Conservation (phyloP, 35 echinoderm and acorn worm species). For the Stichopus chloronotus region DNA sequence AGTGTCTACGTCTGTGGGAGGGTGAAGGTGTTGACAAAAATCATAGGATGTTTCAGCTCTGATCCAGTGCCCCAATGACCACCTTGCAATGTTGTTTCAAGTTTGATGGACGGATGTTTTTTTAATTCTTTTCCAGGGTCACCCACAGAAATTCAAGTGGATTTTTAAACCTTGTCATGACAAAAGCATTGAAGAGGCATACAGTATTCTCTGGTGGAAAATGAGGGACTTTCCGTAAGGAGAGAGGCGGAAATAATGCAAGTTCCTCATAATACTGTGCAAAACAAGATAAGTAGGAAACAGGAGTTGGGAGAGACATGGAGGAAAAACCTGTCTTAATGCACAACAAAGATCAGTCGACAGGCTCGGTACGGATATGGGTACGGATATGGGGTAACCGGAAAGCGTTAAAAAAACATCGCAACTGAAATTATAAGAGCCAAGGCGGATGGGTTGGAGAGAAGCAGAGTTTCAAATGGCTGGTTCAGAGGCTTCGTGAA, state of each 20-base stretch:
- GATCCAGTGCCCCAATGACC: too few relatives aligned
- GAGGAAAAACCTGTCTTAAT: neutral
- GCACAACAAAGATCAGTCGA: neutral
- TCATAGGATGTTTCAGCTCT: too few relatives aligned
- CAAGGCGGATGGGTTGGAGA: neutral
- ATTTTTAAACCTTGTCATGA: too few relatives aligned
- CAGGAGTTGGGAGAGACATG: neutral
- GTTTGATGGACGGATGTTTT: too few relatives aligned
- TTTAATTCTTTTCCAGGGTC: too few relatives aligned
- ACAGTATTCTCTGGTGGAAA: neutral
- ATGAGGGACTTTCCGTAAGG: neutral
- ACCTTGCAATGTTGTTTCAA: too few relatives aligned
- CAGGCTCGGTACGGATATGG: constrained; percentile 20
- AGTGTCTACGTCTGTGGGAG: too few relatives aligned
- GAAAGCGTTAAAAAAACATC: neutral
- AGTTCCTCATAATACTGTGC: neutral
- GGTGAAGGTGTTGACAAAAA: too few relatives aligned
- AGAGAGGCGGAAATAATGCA: neutral
- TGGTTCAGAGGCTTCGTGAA: neutral
- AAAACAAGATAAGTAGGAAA: constrained; percentile 29
- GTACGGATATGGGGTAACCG: neutral
- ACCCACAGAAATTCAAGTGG: too few relatives aligned
- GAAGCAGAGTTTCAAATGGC: neutral
- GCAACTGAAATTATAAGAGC: neutral
- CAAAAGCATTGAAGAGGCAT: too few relatives aligned